Percentiles rank a stretch among this genome's conserved stretches.
phyloP scores from a whole-genome alignment of 2,797 vertebrate genomes.

The Ibycter americanus region DNA sequence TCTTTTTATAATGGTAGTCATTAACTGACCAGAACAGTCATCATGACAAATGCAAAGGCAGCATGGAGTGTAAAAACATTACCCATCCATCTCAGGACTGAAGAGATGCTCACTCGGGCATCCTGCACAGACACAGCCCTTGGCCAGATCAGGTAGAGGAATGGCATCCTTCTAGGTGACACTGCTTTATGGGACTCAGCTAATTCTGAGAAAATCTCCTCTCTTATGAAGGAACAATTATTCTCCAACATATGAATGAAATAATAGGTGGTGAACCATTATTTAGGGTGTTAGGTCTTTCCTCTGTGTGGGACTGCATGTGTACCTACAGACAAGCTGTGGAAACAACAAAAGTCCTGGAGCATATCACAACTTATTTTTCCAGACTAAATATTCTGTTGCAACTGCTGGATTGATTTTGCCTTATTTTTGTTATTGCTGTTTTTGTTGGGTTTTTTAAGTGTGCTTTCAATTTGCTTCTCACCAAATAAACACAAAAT shows the following conservation, averaged over 20 bases:
- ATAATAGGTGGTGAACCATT: neutral
- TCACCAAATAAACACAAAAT: slow-evolving; percentile 26
- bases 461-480: slow-evolving; percentile 39
- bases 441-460: neutral
- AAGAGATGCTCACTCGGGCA: neutral
- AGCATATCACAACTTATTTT: neutral
- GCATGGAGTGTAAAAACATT: neutral
- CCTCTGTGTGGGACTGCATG: neutral
- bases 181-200: neutral
- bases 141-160: neutral
- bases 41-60: neutral
- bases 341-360: neutral
- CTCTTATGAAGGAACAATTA: neutral
- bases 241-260: neutral
- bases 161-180: neutral
- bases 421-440: neutral
- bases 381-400: neutral
- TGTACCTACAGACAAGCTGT: neutral
- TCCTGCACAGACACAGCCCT: neutral
- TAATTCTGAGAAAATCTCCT: neutral
- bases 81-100: neutral
- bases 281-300: neutral
- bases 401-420: neutral
- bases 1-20: neutral
- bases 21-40: neutral